Conservation (phyloP, 2,888 invertebrate species). For the Plagodis dolabraria region DNA sequence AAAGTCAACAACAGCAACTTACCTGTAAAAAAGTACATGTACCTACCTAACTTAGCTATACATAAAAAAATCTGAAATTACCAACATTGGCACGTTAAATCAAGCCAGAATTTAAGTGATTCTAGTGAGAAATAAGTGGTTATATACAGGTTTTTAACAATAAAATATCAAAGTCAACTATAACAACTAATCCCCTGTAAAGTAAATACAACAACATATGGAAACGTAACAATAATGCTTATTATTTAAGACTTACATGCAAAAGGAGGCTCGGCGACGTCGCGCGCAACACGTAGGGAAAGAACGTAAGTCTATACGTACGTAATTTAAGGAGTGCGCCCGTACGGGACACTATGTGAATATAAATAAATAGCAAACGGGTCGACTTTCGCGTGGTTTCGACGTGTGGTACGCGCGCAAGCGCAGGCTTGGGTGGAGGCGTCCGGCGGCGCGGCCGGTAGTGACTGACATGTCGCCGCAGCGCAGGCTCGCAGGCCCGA, state of each 20-base stretch:
- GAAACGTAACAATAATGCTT: constrained; percentile 10
- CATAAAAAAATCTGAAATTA: not conserved
- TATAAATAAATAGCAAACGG: constrained; percentile 67
- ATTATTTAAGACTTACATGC: constrained; percentile 48
- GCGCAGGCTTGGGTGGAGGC: constrained; percentile 62
- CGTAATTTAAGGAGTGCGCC: constrained; percentile 58
- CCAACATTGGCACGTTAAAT: too few relatives aligned
- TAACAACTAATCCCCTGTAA: not conserved
- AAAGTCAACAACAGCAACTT: too few relatives aligned
- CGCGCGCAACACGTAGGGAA: constrained; percentile 46
- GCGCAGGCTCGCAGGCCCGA: constrained; percentile 17
- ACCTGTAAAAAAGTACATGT: not conserved
- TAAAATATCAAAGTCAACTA: not conserved
- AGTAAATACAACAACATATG: constrained; percentile 7
- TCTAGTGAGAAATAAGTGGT: not conserved
- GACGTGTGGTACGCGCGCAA: constrained; percentile 36
- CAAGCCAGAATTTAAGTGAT: too few relatives aligned
- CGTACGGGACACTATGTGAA: constrained; percentile 63
- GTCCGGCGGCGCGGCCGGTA: constrained; percentile 60
- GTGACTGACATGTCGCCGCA: constrained; percentile 55
- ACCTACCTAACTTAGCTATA: constrained; percentile 2
- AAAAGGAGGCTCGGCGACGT: constrained; percentile 43
- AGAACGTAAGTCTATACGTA: constrained; percentile 48
- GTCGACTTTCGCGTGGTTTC: constrained; percentile 67
- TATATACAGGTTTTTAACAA: not conserved